Evolutionary conservation across 1,140 invertebrate species (phyloP).

Genomic region (Spodoptera frugiperda): DNA sequence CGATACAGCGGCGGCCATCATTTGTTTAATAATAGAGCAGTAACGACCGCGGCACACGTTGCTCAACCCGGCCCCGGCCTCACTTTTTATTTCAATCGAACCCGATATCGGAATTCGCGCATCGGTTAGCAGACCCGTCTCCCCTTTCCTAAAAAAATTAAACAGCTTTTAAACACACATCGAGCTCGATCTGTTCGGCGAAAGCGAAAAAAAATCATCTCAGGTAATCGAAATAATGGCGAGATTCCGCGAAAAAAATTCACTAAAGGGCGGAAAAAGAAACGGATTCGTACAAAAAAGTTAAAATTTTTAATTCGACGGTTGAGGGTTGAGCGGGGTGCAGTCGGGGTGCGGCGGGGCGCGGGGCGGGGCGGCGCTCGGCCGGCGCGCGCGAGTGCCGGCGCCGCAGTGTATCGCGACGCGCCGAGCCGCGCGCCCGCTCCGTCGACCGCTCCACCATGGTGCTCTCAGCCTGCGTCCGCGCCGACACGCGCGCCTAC

Average conservation of each 20-base stretch:
- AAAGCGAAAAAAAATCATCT: slow-evolving; percentile 75
- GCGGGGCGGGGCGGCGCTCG: slow-evolving; percentile 40
- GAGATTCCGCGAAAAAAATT: slow-evolving; percentile 81
- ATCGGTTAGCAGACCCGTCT: slow-evolving; percentile 79
- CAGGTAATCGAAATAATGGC: slow-evolving; percentile 85
- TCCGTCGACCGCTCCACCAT: slow-evolving; percentile 49
- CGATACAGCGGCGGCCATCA: neutral
- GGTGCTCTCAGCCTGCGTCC: slow-evolving; percentile 79
- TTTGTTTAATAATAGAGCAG: slow-evolving; percentile 42
- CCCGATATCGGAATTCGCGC: slow-evolving; percentile 83
- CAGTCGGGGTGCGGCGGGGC: slow-evolving; percentile 45
- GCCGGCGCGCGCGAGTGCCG: slow-evolving; percentile 43
- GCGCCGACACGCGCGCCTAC: slow-evolving; percentile 73
- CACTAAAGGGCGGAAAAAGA: slow-evolving; percentile 83
- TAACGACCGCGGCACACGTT: slow-evolving; percentile 48
- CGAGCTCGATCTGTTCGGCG: slow-evolving; percentile 63
- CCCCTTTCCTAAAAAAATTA: slow-evolving; percentile 83
- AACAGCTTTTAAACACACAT: slow-evolving; percentile 83
- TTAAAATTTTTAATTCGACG: slow-evolving; percentile 77
- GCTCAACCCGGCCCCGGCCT: slow-evolving; percentile 52
- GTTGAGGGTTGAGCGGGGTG: slow-evolving; percentile 52
- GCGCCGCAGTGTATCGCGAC: slow-evolving; percentile 52
- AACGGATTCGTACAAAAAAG: slow-evolving; percentile 84
- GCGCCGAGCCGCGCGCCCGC: slow-evolving; percentile 10
- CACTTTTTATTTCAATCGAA: slow-evolving; percentile 73